These are phyloP conservation scores for Panzeria rudis DNA, from an alignment of 2,888 invertebrate species.

Conservation along the genomic window DNA sequence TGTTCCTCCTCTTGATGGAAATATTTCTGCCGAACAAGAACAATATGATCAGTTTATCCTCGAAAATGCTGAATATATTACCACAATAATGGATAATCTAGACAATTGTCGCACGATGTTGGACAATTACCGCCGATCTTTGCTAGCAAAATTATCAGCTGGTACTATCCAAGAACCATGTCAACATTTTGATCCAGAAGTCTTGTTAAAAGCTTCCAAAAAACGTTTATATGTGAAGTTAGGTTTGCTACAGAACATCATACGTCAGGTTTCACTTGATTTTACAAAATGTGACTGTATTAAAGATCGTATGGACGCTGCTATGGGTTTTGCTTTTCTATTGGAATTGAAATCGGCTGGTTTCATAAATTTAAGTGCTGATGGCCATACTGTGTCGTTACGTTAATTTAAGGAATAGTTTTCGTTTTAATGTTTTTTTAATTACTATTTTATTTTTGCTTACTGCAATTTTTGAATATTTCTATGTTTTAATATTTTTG, in stretches of 20 bases:
- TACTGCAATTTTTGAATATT: not conserved
- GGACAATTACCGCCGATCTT: slow-evolving; percentile 12
- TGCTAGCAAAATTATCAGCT: slow-evolving; percentile 9
- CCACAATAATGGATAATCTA: slow-evolving; percentile 65
- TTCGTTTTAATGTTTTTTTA: not conserved
- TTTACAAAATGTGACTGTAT: slow-evolving; percentile 73
- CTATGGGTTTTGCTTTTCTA: slow-evolving; percentile 74
- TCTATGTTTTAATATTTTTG: not conserved
- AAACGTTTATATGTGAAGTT: slow-evolving; percentile 72
- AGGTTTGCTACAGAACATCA: slow-evolving; percentile 74
- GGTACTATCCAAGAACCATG: slow-evolving; percentile 3
- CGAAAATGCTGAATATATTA: slow-evolving; percentile 64
- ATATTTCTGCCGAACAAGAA: slow-evolving; percentile 53
- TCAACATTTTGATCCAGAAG: slow-evolving; percentile 56
- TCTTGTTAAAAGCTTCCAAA: slow-evolving; percentile 59
- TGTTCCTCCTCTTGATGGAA: not conserved
- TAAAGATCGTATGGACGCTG: slow-evolving; percentile 73
- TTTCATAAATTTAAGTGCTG: slow-evolving; percentile 74
- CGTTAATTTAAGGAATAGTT: slow-evolving; percentile 34
- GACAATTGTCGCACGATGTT: slow-evolving; percentile 59
- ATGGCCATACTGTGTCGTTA: slow-evolving; percentile 70
- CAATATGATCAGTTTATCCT: slow-evolving; percentile 67
- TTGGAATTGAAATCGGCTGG: slow-evolving; percentile 76
- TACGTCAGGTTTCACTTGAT: slow-evolving; percentile 74
- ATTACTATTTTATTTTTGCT: not conserved